Evolutionary conservation across 2,113 vertebrate species (phyloP), one percentile per base, ranked within the genome.

Genomic region (Ia io): DNA sequence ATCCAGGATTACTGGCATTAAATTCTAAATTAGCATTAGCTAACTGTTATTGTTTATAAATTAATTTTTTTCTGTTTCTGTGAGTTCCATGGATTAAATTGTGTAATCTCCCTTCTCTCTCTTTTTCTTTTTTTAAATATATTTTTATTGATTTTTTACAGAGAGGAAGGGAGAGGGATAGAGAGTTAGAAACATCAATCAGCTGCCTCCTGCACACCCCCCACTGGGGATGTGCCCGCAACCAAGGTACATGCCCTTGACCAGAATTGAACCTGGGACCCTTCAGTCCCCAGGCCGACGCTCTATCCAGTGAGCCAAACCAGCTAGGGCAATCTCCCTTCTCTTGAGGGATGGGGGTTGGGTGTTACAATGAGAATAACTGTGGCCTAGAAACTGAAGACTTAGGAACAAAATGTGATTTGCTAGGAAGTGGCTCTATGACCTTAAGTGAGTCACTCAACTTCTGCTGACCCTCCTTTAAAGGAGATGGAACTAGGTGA

Each of bases 21-120:
- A 96, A 97, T 85, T 73, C 82, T 91, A 78, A 97, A 92, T 95
- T 95, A 95, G 78, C 90, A 88, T 87, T 95, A 76, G 82, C 82
- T 95, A 92, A 65, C 70, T 87, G 53, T 83, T 92, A 88, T 96
- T 96, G 88, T 94, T 96, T 97, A 85, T 96, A 88, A 97, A 90
- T 95, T 93, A 82, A 25, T 84, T 96, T 93, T 88, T 89, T 89
- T 67, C 59, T 88, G 4, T 96, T 96, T 94, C 77, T 85, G 3
- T 49, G 73, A 93, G 47, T 96, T 88, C 71, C 42, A 1, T 77
- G 90, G 91, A 90, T 96, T 86, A 80, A 32, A 65, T 35, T 63
- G n/a, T 89, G 28, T 93, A 85, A 94, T 94, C 84, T 85, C 51
- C 56, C 23, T 83, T 42, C 32, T 91, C 74, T 94, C n/a, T n/a